phyloP scores from a whole-genome alignment of 1,140 invertebrate genomes.

The Calliopsis andreniformis region DNA sequence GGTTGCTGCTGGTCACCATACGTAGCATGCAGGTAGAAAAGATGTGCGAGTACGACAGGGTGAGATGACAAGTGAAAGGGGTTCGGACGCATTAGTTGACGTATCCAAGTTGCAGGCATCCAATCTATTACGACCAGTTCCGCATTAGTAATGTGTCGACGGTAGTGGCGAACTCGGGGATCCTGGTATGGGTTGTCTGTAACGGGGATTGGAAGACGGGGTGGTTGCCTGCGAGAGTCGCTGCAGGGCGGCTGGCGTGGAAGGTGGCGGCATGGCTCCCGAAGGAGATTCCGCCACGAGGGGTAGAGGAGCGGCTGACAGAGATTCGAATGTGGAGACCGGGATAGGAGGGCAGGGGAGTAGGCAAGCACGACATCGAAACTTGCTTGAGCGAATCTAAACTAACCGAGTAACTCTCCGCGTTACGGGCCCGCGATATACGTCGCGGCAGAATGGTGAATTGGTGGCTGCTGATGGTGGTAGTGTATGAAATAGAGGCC shows the following conservation, averaged over 20 bases:
- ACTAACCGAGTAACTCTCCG: constrained; percentile 77
- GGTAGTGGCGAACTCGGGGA: constrained; percentile 58
- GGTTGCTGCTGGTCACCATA: no score
- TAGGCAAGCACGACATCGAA: constrained; percentile 75
- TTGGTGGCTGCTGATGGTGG: constrained; percentile 64
- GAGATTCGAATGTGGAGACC: constrained; percentile 24
- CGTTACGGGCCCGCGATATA: constrained; percentile 68
- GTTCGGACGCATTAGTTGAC: constrained; percentile 57
- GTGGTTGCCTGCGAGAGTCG: constrained; percentile 18
- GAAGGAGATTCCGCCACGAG: constrained; percentile 46
- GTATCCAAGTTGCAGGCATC: constrained; percentile 72
- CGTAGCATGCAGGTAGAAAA: background rate
- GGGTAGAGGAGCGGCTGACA: constrained; percentile 34
- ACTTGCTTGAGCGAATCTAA: constrained; percentile 77
- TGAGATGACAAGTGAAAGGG: constrained; percentile 51
- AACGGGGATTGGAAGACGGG: constrained; percentile 27
- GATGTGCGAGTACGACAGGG: background rate
- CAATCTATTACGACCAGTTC: constrained; percentile 77
- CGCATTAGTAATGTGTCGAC: constrained; percentile 77
- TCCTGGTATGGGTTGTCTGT: constrained; percentile 51
- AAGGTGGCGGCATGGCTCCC: constrained; percentile 40
- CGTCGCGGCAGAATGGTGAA: constrained; percentile 58
- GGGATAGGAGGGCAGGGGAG: constrained; percentile 56
- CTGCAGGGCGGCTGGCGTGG: constrained; percentile 15
- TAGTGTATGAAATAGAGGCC: constrained; percentile 62